phyloP scores from a whole-genome alignment of 2,888 invertebrate species.

The Bombylius discolor region DNA sequence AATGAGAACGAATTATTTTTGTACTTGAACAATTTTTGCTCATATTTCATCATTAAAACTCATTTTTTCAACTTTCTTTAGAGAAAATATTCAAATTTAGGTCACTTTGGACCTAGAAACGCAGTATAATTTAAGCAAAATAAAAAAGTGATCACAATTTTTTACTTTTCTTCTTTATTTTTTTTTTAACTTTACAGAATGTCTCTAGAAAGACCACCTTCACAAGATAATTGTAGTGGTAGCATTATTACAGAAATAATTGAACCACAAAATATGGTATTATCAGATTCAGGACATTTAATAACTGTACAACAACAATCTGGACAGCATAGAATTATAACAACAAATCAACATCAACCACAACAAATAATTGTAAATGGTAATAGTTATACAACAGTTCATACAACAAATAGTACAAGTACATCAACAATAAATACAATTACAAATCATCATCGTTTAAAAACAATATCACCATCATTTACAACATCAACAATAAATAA shows the following conservation, averaged over 20 bases:
- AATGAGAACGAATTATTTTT: no score
- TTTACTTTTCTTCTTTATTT: no score
- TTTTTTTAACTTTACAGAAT: conserved; percentile 31
- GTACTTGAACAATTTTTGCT: no score
- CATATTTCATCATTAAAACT: no score
- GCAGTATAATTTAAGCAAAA: no score
- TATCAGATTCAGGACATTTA: conserved; percentile 21
- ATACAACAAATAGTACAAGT: conserved; percentile 1
- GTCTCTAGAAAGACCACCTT: conserved; percentile 33
- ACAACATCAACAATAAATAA: neutral
- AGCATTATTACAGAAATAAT: conserved; percentile 7
- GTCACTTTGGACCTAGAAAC: no score
- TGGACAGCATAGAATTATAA: conserved; percentile 8
- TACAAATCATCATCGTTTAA: neutral
- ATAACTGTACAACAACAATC: conserved; percentile 12
- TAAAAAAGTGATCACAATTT: no score
- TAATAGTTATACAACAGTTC: conserved; percentile 4
- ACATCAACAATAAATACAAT: conserved; percentile 3
- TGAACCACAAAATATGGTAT: conserved; percentile 21
- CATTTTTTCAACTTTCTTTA: no score
- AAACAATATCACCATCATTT: neutral
- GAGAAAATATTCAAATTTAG: no score
- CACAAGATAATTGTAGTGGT: conserved; percentile 19
- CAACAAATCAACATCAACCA: conserved; percentile 9
- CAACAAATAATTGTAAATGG: conserved; percentile 9